These are phyloP conservation scores for Carduelis carduelis DNA, from an alignment of 2,797 vertebrate genomes.

Conservation along the genomic window DNA sequence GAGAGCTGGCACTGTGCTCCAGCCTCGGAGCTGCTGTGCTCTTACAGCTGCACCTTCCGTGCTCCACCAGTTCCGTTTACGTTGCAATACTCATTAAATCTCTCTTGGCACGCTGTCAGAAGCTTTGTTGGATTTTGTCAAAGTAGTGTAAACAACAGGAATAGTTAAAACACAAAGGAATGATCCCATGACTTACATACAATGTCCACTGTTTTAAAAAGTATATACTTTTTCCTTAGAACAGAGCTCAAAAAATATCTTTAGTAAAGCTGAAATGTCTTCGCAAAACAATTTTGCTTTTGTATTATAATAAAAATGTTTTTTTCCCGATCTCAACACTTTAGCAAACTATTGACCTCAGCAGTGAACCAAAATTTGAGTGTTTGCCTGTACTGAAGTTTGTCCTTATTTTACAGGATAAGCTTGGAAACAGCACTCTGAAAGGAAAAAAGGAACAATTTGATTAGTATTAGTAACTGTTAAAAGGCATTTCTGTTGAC, in stretches of 20 bases:
- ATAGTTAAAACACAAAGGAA: conserved; percentile 29
- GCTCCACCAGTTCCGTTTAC: conserved; percentile 16
- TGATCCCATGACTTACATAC: neutral
- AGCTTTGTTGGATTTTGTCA: conserved; percentile 40
- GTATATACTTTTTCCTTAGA: neutral
- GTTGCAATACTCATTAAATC: conserved; percentile 10
- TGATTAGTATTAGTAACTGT: neutral
- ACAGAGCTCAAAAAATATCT: neutral
- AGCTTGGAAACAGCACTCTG: neutral
- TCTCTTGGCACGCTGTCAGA: neutral
- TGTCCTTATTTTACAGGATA: neutral
- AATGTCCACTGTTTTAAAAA: neutral
- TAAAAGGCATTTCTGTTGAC: neutral
- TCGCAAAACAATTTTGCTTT: neutral
- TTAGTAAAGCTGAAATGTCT: neutral
- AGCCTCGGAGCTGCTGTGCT: neutral
- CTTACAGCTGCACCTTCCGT: conserved; percentile 29
- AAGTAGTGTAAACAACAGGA: neutral
- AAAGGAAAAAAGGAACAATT: neutral
- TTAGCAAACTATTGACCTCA: neutral
- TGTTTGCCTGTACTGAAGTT: neutral
- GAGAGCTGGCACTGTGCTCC: neutral
- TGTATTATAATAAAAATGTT: neutral
- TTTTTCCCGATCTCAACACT: neutral
- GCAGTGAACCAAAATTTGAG: neutral